These are phyloP conservation scores for Herminia tarsipennalis DNA, from an alignment of 2,888 invertebrate species.

Conservation along the genomic window DNA sequence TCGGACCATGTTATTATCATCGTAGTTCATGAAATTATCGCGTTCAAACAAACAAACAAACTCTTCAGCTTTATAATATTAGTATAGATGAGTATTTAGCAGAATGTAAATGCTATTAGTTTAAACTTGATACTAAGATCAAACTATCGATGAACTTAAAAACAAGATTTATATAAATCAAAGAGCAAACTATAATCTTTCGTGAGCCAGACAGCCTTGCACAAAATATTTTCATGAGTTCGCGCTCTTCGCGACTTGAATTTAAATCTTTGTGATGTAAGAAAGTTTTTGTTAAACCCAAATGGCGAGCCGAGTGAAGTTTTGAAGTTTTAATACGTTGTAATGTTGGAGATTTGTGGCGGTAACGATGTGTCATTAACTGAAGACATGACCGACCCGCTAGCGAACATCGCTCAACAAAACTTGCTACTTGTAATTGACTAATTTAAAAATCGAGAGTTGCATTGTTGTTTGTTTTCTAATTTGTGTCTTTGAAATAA, in stretches of 20 bases:
- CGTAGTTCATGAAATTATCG: too few relatives aligned
- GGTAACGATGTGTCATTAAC: conserved; percentile 79
- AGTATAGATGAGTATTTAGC: too few relatives aligned
- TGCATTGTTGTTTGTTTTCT: conserved; percentile 38
- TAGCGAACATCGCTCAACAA: conserved; percentile 46
- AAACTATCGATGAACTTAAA: conserved; percentile 12
- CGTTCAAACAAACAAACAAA: too few relatives aligned
- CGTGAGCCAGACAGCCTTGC: conserved; percentile 45
- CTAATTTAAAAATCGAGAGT: conserved; percentile 58
- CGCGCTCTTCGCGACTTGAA: conserved; percentile 68
- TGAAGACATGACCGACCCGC: conserved; percentile 61
- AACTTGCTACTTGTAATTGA: conserved; percentile 57
- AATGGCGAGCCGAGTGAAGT: conserved; percentile 78
- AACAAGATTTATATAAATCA: conserved; percentile 22
- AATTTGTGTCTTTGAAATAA: too few relatives aligned
- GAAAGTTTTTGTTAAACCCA: conserved; percentile 79
- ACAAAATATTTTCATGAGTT: conserved; percentile 45
- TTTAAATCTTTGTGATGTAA: conserved; percentile 80
- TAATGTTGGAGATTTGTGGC: conserved; percentile 82
- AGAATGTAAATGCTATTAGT: background rate
- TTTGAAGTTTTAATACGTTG: conserved; percentile 83
- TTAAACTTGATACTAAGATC: background rate
- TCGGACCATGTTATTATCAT: too few relatives aligned
- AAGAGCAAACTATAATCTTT: conserved; percentile 33
- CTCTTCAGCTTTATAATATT: too few relatives aligned